These are phyloP conservation scores for Poeciliopsis presidionis DNA, from an alignment of 2,797 vertebrate genomes.

Conservation along the genomic window DNA sequence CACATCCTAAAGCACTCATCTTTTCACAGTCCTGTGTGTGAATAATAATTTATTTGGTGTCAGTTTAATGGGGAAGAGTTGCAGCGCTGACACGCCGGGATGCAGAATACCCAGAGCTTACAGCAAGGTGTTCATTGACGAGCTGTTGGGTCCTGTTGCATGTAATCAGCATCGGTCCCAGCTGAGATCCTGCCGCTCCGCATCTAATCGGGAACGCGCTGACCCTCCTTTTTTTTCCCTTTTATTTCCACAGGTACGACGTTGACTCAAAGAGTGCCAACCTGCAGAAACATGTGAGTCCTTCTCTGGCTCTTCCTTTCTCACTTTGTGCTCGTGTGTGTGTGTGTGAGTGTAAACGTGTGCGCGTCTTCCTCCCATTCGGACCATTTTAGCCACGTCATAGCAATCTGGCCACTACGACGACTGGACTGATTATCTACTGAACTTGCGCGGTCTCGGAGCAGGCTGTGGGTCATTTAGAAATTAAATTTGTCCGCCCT, in stretches of 20 bases:
- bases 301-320: not conserved
- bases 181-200: constrained; percentile 50
- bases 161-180: constrained; percentile 50
- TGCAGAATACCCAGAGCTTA: constrained; percentile 34
- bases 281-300: constrained; percentile 92
- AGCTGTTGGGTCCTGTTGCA: constrained; percentile 43
- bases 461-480: constrained; percentile 22
- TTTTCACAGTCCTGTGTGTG: constrained; percentile 2
- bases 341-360: not conserved
- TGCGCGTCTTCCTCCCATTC: constrained; percentile 43
- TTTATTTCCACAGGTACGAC: constrained; percentile 86
- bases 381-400: constrained; percentile 38
- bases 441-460: constrained; percentile 16
- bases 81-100: constrained; percentile 14
- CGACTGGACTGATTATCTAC: constrained; percentile 42
- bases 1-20: not conserved
- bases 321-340: not conserved
- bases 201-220: constrained; percentile 24
- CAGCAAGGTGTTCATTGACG: constrained; percentile 35
- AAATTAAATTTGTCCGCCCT: constrained; percentile 36
- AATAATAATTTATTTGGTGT: constrained; percentile 43
- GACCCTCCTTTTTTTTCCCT: constrained; percentile 1
- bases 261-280: constrained; percentile 98
- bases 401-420: constrained; percentile 44
- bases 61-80: constrained; percentile 30